Evolutionary conservation across 2,797 vertebrate genomes (phyloP), one percentile per base, ranked within the genome.

Genomic region (Pyrocephalus nanus): DNA sequence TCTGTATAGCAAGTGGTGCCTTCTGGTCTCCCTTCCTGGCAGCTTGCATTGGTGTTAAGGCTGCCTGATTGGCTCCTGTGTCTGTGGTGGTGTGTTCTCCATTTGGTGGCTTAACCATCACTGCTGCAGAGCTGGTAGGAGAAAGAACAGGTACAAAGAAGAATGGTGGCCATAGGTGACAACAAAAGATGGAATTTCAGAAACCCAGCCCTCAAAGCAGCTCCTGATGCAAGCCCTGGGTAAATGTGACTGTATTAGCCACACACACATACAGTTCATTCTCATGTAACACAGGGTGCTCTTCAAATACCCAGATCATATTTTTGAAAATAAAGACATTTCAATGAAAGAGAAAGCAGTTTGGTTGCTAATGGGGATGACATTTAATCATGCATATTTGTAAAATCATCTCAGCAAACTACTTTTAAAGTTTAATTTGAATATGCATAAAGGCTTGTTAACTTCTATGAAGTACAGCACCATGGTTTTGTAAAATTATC

Each of bases 81-180:
- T 16, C 50, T 3, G 5, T 8, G 15, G 19, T 29, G 32, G 8
- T 0, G 0, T 7, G 1, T 12, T 80, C 30, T 14, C 29, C 22
- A 4, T 43, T 27, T 36, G 29, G 32, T 32, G 45, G 36, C 36
- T 64, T 42, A 21, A 10, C 1, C 3, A 1, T 25, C 32, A 10
- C 14, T 8, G 36, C 75, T 71, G 67, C 8, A 5, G 61, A 76
- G 53, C 21, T 80, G 36, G 7, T 12, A 17, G 5, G 75, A 70
- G n/a, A 51, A 22, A 70, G 13, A 38, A 62, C 13, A 60, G 19
- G 57, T 15, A 57, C 26, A 42, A 86, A 64, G 40, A 40, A 67
- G 16, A 70, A 50, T 0, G 0, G 60, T 20, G 29, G 51, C 47
- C 0, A 0, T 6, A 58, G 27, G 13, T 86, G 29, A 77, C 6